Base-by-base conservation (phyloP, 2,888 invertebrate species). In the Hypolimnas misippus region DNA sequence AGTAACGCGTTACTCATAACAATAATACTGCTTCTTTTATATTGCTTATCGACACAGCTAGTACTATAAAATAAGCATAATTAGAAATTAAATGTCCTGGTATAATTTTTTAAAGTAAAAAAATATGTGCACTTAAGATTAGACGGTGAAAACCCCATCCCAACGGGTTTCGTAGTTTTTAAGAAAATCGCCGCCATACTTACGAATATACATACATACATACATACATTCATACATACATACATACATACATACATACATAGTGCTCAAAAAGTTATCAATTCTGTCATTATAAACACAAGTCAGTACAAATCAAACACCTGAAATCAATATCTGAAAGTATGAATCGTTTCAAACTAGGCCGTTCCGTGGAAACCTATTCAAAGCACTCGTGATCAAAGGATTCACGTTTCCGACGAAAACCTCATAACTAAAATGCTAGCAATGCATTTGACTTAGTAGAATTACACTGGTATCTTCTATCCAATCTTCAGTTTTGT, bases 351-450 rank as follows among this genome's bases (percentile, higher is more conserved):
- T 42, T 42, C 17, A 10, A 42, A 42, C 16, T 10, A 42, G 17
- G 16, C 7, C 42, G 42, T 10, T 16, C 16, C 17, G 42, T 40
- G 14, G 7, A 40, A 7, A 42, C 10, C 21, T 12, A 46, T 46
- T 19, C 42, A 54, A 53, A 55, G 56, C 54, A 49, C 54, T 35
- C 42, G 57, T 61, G 60, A 63, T 66, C 66, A 66, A 63, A 66
- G 60, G 63, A 61, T 54, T 57, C 57, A 54, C 54, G 57, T 64
- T 61, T 44, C n/a, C 66, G 63, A 63, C 40, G 55, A 38, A 49
- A 42, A 51, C 50, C 19, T 56, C 61, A 56, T 62, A 62, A 62
- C 61, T 56, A 56, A 51, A n/a, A n/a, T n/a, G n/a, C n/a, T n/a
- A n/a, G n/a, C n/a, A 56, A 51, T 50, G 10, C 40, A 33, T 62